Percentiles rank a stretch among this genome's conserved stretches.
Conservation (phyloP, 2,113 vertebrate genomes). For the Cichladusa arquata region DNA sequence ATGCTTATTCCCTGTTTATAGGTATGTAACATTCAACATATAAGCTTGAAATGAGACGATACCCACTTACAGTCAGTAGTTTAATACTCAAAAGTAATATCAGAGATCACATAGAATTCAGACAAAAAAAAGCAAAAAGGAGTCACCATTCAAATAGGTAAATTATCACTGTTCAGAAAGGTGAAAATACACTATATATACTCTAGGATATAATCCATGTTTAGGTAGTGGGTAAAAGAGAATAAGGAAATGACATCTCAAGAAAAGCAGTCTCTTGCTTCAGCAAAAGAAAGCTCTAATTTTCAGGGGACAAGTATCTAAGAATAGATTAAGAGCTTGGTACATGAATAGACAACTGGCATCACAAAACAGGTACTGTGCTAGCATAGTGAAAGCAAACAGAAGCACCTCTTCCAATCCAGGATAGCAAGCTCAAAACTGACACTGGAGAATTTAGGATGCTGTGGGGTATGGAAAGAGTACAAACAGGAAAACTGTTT, state of each 20-base stretch:
- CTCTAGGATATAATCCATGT: not conserved
- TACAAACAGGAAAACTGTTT: not conserved
- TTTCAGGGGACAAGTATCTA: not conserved
- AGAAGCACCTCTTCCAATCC: not conserved
- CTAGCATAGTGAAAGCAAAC: not conserved
- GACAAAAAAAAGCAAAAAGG: not conserved
- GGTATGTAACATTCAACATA: not conserved
- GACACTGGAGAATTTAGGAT: constrained; percentile 3
- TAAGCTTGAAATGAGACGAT: not conserved
- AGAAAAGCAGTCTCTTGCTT: not conserved
- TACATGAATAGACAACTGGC: not conserved
- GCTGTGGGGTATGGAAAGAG: not conserved
- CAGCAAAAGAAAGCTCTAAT: not conserved
- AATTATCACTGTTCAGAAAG: not conserved
- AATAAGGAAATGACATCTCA: not conserved
- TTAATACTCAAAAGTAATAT: not conserved
- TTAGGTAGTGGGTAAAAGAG: not conserved
- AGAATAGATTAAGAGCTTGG: not conserved
- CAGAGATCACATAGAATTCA: accelerated
- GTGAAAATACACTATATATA: not conserved
- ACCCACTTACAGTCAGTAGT: not conserved
- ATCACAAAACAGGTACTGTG: not conserved
- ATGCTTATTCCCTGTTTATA: not conserved
- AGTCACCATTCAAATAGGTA: not conserved
- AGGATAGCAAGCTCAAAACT: not conserved